Evolutionary conservation across 2,113 vertebrate genomes (phyloP).

Genomic region (Lichenostomus cassidix): DNA sequence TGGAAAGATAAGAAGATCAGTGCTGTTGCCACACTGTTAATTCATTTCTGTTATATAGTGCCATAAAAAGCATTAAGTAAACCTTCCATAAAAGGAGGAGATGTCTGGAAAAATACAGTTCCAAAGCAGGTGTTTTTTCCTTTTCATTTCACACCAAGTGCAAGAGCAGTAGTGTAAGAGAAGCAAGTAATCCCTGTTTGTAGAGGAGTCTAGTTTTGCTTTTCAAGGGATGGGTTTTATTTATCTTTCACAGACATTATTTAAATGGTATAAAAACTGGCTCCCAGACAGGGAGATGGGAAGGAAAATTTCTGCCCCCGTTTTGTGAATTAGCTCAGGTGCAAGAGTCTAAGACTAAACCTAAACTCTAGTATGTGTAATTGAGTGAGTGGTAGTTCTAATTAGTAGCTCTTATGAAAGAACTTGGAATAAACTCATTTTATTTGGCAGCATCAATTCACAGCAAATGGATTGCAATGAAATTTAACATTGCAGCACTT

Average conservation of each 20-base stretch:
- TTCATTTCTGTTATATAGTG: neutral
- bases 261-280: neutral
- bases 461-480: conserved; percentile 48
- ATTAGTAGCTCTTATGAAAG: neutral
- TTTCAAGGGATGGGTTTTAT: neutral
- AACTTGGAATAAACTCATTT: conserved; percentile 20
- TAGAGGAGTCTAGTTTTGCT: neutral
- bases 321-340: neutral
- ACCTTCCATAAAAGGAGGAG: neutral
- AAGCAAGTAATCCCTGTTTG: neutral
- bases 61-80: neutral
- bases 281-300: neutral
- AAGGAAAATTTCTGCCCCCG: neutral
- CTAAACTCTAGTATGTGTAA: neutral
- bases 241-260: neutral
- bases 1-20: neutral
- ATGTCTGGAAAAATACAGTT: neutral
- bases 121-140: neutral
- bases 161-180: neutral
- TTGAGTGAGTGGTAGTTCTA: neutral
- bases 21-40: neutral
- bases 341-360: neutral
- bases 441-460: conserved; percentile 44
- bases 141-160: neutral
- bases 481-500: conserved; percentile 40